Conservation (phyloP, 2,113 vertebrate species). For the Anser brachyrhynchus region DNA sequence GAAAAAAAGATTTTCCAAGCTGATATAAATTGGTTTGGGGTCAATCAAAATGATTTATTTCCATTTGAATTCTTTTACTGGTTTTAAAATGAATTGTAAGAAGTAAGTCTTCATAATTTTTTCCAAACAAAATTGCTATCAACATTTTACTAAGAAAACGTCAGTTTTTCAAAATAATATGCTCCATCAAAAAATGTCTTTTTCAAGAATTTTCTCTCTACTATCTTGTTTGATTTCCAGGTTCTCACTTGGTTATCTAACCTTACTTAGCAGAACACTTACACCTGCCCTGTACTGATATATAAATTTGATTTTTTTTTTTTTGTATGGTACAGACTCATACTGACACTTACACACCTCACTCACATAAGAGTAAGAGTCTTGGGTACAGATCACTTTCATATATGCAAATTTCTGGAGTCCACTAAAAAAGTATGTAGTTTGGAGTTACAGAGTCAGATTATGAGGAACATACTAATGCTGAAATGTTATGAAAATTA, state of each 20-base stretch:
- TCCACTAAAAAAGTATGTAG: rapidly evolving
- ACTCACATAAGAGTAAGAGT: background rate
- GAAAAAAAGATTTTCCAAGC: background rate
- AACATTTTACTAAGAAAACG: background rate
- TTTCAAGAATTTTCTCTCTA: background rate
- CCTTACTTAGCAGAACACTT: background rate
- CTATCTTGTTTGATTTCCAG: background rate
- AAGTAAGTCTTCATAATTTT: background rate
- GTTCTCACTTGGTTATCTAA: background rate
- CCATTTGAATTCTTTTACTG: background rate
- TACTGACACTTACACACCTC: rapidly evolving
- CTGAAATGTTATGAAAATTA: background rate
- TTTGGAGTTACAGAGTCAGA: background rate
- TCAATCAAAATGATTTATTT: background rate
- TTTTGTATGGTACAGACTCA: background rate
- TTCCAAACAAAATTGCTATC: background rate
- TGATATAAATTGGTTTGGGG: background rate
- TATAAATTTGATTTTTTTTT: background rate
- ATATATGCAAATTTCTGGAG: background rate
- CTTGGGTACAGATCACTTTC: background rate
- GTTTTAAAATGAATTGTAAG: background rate
- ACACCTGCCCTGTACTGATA: background rate
- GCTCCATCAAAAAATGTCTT: background rate
- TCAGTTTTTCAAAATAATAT: background rate
- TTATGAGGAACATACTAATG: background rate